phyloP scores from a whole-genome alignment of 2,888 invertebrate genomes.

The Drosophila borborema region DNA sequence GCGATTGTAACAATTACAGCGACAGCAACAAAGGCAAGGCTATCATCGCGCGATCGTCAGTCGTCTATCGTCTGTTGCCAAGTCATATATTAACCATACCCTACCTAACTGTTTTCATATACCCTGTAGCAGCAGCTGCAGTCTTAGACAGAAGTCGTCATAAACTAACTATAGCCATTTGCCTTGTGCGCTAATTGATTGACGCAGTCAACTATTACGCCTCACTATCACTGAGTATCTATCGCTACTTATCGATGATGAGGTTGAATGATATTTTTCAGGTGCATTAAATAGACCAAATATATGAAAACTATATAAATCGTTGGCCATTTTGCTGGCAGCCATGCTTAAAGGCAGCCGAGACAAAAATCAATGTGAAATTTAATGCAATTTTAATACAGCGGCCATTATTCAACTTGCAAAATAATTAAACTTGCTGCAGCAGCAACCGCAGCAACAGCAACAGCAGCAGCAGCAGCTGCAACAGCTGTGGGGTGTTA shows the following conservation, averaged over 20 bases:
- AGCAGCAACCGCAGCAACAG: conserved; percentile 20
- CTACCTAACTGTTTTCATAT: conserved; percentile 55
- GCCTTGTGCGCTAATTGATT: conserved; percentile 66
- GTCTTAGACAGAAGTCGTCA: background rate
- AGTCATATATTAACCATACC: conserved; percentile 61
- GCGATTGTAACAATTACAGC: conserved; percentile 32
- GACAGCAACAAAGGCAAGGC: conserved; percentile 41
- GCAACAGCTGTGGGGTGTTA: conserved; percentile 75
- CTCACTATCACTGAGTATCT: conserved; percentile 37
- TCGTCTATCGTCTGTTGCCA: conserved; percentile 60
- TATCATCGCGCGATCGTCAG: conserved; percentile 23
- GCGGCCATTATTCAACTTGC: conserved; percentile 76
- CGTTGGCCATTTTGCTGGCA: conserved; percentile 62
- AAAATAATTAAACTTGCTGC: conserved; percentile 61
- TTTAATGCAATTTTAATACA: conserved; percentile 65
- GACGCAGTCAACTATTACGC: conserved; percentile 49
- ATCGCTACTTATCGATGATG: conserved; percentile 36
- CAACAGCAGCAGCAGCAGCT: conserved; percentile 7
- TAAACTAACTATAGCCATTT: conserved; percentile 32
- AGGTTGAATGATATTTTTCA: conserved; percentile 3
- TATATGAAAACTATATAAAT: background rate
- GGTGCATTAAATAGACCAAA: background rate
- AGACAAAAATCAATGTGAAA: conserved; percentile 64
- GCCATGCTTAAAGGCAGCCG: conserved; percentile 51
- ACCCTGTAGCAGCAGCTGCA: background rate